These are phyloP conservation scores for Philopotamus ludificatus DNA, from an alignment of 1,140 invertebrate species.

Conservation along the genomic window DNA sequence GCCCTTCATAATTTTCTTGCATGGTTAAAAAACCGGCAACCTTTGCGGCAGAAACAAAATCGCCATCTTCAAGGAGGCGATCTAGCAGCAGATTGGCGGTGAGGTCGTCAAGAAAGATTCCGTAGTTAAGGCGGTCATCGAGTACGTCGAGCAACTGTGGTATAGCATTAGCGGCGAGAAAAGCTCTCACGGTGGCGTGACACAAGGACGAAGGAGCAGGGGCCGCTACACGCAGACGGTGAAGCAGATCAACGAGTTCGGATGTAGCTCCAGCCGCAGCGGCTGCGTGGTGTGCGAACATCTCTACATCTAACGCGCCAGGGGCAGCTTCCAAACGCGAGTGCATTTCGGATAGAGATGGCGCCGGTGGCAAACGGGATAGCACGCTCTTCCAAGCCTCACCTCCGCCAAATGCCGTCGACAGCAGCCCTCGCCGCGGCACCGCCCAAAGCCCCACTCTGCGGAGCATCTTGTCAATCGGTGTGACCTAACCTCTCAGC, in stretches of 20 bases:
- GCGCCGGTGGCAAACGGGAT: neutral
- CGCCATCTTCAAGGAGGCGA: constrained; percentile 67
- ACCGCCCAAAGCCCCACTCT: neutral
- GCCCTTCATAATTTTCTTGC: constrained; percentile 82
- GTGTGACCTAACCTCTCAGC: neutral
- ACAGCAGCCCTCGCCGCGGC: neutral
- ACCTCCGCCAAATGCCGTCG: neutral
- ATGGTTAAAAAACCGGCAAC: constrained; percentile 79
- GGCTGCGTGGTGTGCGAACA: constrained; percentile 65
- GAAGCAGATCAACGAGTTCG: constrained; percentile 67
- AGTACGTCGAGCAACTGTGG: constrained; percentile 69
- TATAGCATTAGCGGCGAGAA: constrained; percentile 58
- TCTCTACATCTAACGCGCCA: constrained; percentile 71
- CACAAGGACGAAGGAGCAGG: constrained; percentile 74
- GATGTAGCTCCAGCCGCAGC: constrained; percentile 56
- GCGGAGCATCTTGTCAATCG: neutral
- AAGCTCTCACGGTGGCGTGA: constrained; percentile 74
- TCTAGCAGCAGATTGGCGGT: constrained; percentile 82
- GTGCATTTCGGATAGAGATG: neutral
- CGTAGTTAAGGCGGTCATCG: constrained; percentile 81
- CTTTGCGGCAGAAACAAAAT: constrained; percentile 72
- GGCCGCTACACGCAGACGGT: constrained; percentile 68
- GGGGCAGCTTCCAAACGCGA: constrained; percentile 45
- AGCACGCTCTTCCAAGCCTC: neutral
- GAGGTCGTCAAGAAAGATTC: constrained; percentile 83